Evolutionary conservation across 1,140 invertebrate species (phyloP).

Genomic region (Ceratina australensis): DNA sequence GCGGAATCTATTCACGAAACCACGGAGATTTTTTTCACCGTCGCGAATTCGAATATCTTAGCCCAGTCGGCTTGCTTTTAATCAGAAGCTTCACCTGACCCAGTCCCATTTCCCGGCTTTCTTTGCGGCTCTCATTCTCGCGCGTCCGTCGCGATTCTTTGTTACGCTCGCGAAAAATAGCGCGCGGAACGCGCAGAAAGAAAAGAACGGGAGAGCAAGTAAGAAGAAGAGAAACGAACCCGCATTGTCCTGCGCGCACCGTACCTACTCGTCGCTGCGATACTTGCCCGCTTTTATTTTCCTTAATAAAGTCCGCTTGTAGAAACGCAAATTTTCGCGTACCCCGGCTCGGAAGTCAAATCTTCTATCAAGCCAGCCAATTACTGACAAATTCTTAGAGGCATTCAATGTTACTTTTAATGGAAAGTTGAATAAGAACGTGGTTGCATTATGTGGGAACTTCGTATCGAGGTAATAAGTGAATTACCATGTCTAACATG

Average conservation of each 20-base stretch:
- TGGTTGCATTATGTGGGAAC: neutral
- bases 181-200: neutral
- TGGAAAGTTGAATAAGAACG: neutral
- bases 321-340: constrained; percentile 2
- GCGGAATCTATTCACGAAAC: neutral
- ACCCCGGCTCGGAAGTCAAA: neutral
- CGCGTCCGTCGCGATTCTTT: constrained; percentile 50
- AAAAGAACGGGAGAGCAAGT: neutral
- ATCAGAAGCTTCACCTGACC: constrained; percentile 62
- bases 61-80: constrained; percentile 50
- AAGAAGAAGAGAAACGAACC: neutral
- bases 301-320: constrained; percentile 46
- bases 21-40: neutral
- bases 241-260: constrained; percentile 36
- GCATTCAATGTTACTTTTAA: neutral
- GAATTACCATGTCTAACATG: neutral
- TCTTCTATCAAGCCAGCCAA: constrained; percentile 27
- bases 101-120: constrained; percentile 52
- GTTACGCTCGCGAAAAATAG: constrained; percentile 39
- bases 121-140: constrained; percentile 52
- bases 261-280: constrained; percentile 26
- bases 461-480: neutral
- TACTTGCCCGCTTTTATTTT: constrained; percentile 20
- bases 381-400: neutral
- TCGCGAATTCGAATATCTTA: constrained; percentile 2